Base-by-base conservation (phyloP, 2,797 vertebrate species). In the Cebuella pygmaea region DNA sequence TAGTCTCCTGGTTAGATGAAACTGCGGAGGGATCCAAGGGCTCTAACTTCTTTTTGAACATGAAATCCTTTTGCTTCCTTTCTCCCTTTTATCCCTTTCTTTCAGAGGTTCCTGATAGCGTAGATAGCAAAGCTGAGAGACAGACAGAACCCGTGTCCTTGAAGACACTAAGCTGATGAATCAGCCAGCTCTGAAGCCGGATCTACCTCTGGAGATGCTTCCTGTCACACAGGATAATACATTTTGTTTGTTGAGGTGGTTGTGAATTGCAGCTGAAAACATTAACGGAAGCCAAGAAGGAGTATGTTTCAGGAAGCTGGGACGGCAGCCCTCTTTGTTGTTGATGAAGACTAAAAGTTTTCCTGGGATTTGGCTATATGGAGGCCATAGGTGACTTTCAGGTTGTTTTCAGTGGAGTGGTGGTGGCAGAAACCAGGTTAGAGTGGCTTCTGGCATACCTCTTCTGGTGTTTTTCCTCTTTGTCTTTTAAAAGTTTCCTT, bases 161-260 rank as follows among this genome's bases (percentile, higher is more conserved):
- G 57, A 78, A 88, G 88, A 46, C 70, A 17, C 30, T 78, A 64
- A 27, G 26, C 26, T 24, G 67, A 95, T 59, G 67, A 86, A 13
- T 94, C 75, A 67, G 20, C n/a, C 79, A 44, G 39, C 44, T 72
- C 44, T 4, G 15, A 78, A 95, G 59, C n/a, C 83, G 57, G 48
- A 88, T 33, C n/a, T 27, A 17, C 48, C 74, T 90, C 84, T 64
- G 15, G 84, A 93, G 84, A 87, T 52, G 61, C 24, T 86, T 94
- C 83, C 27, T 87, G 41, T 90, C 94, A 67, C 1, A 13, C 41
- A 79, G 96, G 80, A 33, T 44, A 33, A 88, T 93, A 48, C 17
- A 75, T 81, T 94, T 88, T 91, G 39, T 89, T 80, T 86, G n/a
- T 82, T 88, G 44, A 50, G n/a, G 12, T 82, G 19, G n/a, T 83